These are phyloP conservation scores for Willisornis vidua DNA, from an alignment of 2,113 vertebrate genomes.

Conservation along the genomic window DNA sequence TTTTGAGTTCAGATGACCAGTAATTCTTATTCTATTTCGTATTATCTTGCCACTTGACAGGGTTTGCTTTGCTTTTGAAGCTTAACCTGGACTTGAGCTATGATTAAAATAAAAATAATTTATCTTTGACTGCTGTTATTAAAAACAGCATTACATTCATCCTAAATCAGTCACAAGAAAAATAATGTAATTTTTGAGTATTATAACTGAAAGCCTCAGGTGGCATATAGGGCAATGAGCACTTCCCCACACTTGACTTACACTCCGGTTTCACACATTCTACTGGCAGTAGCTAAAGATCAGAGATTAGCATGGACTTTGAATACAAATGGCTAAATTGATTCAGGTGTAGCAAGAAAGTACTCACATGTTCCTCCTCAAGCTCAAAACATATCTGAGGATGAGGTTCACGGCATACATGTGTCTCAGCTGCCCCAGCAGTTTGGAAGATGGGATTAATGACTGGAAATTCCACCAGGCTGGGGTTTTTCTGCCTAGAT, in stretches of 20 bases:
- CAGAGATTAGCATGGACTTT: background rate
- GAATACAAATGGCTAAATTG: background rate
- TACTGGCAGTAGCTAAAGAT: background rate
- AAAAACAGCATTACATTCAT: background rate
- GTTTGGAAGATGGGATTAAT: background rate
- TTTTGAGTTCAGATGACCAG: background rate
- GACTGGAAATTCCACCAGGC: background rate
- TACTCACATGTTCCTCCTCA: background rate
- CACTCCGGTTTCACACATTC: background rate
- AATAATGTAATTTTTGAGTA: background rate
- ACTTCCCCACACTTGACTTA: background rate
- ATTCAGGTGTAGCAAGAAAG: background rate
- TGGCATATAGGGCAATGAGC: background rate
- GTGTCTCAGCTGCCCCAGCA: background rate
- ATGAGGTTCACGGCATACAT: fast-evolving
- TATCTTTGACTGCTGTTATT: background rate
- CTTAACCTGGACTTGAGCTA: background rate
- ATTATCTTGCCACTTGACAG: constrained; percentile 1
- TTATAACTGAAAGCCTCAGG: background rate
- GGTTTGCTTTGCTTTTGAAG: background rate
- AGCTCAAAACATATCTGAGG: background rate
- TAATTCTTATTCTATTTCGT: constrained; percentile 37
- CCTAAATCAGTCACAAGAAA: background rate
- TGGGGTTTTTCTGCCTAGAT: background rate
- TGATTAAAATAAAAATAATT: constrained; percentile 5